Conservation (phyloP, 2,888 invertebrate genomes). For the Habroteleia sp. region DNA sequence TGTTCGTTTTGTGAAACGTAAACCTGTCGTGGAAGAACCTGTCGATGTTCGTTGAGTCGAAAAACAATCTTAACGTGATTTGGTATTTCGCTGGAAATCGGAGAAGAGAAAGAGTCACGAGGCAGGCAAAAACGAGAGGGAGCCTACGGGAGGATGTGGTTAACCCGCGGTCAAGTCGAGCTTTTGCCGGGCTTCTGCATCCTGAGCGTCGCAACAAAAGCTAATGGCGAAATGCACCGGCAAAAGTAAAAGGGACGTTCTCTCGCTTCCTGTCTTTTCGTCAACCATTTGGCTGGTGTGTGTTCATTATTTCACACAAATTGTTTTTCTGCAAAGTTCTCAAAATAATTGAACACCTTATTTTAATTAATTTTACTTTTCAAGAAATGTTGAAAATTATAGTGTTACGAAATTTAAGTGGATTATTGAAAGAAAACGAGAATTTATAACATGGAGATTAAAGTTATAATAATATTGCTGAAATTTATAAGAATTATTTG, state of each 20-base stretch:
- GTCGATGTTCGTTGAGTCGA: conserved; percentile 52
- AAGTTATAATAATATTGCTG: too few relatives aligned
- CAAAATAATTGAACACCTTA: conserved; percentile 9
- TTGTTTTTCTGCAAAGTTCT: conserved; percentile 8
- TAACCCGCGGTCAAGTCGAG: conserved; percentile 78
- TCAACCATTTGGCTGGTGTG: conserved; percentile 18
- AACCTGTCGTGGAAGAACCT: conserved; percentile 48
- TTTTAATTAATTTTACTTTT: conserved; percentile 16
- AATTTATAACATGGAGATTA: too few relatives aligned
- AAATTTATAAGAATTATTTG: too few relatives aligned
- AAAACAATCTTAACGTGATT: conserved; percentile 64
- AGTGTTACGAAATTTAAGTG: too few relatives aligned
- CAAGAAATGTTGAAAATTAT: too few relatives aligned
- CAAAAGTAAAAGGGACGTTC: conserved; percentile 68
- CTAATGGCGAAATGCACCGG: conserved; percentile 69
- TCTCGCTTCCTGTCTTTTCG: conserved; percentile 70
- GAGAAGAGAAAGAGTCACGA: conserved; percentile 70
- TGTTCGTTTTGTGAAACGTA: conserved; percentile 18
- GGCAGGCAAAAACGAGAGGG: conserved; percentile 59
- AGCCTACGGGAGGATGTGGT: conserved; percentile 78
- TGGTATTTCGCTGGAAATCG: conserved; percentile 71
- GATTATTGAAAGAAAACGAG: too few relatives aligned
- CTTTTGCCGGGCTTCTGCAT: conserved; percentile 80
- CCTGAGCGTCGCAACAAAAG: conserved; percentile 74
- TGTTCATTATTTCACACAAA: conserved; percentile 2